Conservation (phyloP, 2,113 vertebrate genomes). For the Psophia crepitans region DNA sequence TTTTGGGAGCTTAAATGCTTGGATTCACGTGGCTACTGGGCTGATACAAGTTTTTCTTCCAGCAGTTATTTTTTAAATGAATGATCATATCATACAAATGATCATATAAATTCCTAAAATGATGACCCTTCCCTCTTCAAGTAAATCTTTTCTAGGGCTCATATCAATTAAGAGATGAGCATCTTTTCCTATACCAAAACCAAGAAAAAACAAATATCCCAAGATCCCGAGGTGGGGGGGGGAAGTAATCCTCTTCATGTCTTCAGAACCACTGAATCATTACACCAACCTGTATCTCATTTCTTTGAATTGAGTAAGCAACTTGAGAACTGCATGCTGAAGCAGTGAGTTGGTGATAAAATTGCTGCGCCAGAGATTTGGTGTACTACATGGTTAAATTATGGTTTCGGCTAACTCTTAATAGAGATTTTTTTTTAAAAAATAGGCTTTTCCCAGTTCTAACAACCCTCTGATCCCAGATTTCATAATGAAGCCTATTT, state of each 20-base stretch:
- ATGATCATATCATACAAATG: no score
- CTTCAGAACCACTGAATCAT: neutral
- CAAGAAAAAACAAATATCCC: neutral
- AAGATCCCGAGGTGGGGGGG: no score
- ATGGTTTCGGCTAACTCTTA: neutral
- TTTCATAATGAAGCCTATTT: neutral
- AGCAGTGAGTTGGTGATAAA: neutral
- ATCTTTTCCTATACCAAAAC: neutral
- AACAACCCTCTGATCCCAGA: neutral
- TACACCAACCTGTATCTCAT: neutral
- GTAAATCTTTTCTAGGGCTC: neutral
- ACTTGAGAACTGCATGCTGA: neutral
- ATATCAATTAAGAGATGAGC: neutral
- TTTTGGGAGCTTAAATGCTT: neutral
- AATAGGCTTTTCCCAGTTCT: neutral
- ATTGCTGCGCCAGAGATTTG: neutral
- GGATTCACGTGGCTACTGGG: neutral
- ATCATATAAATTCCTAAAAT: neutral
- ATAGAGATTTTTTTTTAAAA: neutral
- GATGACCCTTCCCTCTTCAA: neutral
- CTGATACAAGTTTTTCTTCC: neutral
- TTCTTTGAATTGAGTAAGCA: neutral
- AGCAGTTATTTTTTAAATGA: neutral
- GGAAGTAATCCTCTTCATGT: no score
- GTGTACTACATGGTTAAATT: neutral